phyloP scores from a whole-genome alignment of 2,888 invertebrate genomes.

The Euplexia lucipara region DNA sequence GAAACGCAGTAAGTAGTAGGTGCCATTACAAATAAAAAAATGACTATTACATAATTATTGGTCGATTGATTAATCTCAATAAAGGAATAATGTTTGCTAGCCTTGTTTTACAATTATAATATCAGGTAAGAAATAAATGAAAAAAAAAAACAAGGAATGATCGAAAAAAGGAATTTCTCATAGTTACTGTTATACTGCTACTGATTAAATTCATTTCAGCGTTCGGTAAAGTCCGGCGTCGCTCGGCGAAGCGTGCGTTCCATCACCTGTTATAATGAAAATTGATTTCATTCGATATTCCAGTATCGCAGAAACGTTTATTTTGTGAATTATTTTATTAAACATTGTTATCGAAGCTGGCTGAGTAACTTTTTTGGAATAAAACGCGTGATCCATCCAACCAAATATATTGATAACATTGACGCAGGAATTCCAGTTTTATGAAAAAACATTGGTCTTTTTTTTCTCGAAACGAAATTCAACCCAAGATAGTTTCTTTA shows the following conservation, averaged over 20 bases:
- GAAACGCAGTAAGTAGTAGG: no score
- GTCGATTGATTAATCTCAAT: background rate
- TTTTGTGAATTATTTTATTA: slow-evolving; percentile 50
- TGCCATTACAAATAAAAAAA: background rate
- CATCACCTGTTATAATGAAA: slow-evolving; percentile 62
- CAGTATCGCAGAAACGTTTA: slow-evolving; percentile 51
- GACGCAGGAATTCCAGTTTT: no score
- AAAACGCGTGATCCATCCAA: slow-evolving; percentile 3
- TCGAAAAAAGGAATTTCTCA: slow-evolving; percentile 24
- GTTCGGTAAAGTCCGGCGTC: slow-evolving; percentile 52
- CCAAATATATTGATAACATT: background rate
- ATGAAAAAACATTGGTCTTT: no score
- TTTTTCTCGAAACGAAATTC: no score
- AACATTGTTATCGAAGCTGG: slow-evolving; percentile 26
- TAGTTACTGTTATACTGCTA: slow-evolving; percentile 3
- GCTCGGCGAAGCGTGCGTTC: slow-evolving; percentile 51
- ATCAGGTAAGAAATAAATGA: slow-evolving; percentile 1
- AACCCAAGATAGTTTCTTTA: no score
- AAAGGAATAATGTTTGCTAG: background rate
- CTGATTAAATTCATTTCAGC: slow-evolving; percentile 51
- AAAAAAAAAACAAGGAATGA: slow-evolving; percentile 24
- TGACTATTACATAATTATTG: background rate
- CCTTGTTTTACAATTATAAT: background rate
- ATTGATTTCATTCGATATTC: slow-evolving; percentile 59
- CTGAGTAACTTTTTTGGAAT: slow-evolving; percentile 9